phyloP scores from a whole-genome alignment of 2,797 vertebrate species.

The Scolopax rusticola region DNA sequence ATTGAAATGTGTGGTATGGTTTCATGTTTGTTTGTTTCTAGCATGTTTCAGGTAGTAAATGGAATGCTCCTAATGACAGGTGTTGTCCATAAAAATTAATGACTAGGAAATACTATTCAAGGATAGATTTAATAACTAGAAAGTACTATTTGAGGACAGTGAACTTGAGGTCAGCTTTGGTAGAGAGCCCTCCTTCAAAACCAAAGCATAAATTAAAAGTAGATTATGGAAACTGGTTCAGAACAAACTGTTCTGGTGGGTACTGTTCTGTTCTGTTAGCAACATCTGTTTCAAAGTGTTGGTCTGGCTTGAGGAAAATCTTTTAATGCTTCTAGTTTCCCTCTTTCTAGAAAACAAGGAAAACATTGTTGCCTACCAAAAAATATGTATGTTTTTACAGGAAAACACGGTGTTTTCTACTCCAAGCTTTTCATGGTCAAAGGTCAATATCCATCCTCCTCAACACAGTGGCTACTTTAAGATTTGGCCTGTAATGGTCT shows the following conservation, averaged over 20 bases:
- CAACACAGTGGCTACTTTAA: not conserved
- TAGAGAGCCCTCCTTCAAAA: not conserved
- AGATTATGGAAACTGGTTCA: not conserved
- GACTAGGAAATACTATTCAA: not conserved
- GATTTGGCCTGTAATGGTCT: not conserved
- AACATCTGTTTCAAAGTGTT: constrained; percentile 11
- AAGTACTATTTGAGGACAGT: not conserved
- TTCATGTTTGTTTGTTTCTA: not conserved
- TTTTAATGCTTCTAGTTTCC: not conserved
- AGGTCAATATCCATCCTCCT: not conserved
- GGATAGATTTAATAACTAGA: not conserved
- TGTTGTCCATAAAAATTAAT: not conserved
- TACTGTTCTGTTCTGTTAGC: not conserved
- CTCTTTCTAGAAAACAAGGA: not conserved
- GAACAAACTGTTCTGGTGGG: constrained; percentile 7
- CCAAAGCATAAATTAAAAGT: not conserved
- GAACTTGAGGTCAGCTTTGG: not conserved
- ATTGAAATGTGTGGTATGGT: not conserved
- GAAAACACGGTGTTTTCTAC: not conserved
- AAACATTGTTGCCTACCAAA: not conserved
- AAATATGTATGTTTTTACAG: accelerated
- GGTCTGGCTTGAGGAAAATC: not conserved
- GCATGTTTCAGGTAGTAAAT: not conserved
- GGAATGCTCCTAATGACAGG: not conserved
- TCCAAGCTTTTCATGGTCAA: not conserved